Evolutionary conservation across 2,888 invertebrate genomes (phyloP), one percentile per base, ranked within the genome.

Genomic region (Melipona bicolor): DNA sequence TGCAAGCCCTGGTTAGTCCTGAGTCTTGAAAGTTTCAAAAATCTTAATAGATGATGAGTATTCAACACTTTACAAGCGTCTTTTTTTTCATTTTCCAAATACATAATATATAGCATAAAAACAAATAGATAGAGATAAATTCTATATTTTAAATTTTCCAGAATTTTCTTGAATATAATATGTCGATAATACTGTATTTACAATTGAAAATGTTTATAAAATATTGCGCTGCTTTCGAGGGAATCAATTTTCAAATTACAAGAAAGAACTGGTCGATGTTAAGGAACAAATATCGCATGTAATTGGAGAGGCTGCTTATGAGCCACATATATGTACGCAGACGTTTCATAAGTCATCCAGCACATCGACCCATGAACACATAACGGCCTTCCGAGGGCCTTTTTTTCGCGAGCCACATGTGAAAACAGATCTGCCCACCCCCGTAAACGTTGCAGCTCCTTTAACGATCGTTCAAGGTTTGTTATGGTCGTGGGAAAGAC

Each of bases 401-500:
- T 89, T 90, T 90, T 92, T 91, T 91, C 84, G 91, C 88, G 81
- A 90, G 85, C 90, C 91, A 91, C 90, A 91, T 91, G 91, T 91
- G 90, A 87, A 88, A 88, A 90, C 88, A 90, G 88, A 79, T 85
- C 83, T 81, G 81, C 87, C 82, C 92, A 91, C 92, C 92, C 92
- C 90, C 92, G 74, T 90, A 87, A 81, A 85, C 83, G 87, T 76
- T 73, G 83, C 88, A 86, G 89, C 86, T 90, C 89, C 87, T 84
- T 84, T 83, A 92, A 92, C 92, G 91, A 82, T 90, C 87, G 81
- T 79, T 65, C 75, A 81, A 89, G 90, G 91, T 90, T 88, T 84
- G 86, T 90, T 83, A 88, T 77, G 88, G 89, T 91, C 92, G 92
- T 92, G 92, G 92, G 92, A 92, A 92, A 92, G 90, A 89, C 83